Base-by-base conservation (phyloP, 2,888 invertebrate species). In the Dusona sp. region DNA sequence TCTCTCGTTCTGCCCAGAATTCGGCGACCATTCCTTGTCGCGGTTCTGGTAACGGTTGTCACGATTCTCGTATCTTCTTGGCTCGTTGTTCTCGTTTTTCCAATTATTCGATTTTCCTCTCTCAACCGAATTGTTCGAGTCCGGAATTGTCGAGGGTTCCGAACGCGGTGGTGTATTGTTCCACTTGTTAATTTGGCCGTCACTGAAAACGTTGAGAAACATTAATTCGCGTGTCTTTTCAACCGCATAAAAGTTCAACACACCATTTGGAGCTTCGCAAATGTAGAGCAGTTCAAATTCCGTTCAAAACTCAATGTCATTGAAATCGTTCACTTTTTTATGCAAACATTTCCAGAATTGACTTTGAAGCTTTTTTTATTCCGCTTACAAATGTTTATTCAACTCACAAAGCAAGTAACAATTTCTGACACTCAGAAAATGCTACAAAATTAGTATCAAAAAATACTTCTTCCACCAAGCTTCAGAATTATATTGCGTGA, bases 1-100 rank as follows among this genome's bases (percentile, higher is more conserved):
- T 84, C 88, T 73, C 3, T 83, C 88, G 70, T 83, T 89, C 80
- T 84, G 77, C 67, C 61, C 70, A 61, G 75, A 22, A 78, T 78
- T 75, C 48, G 67, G 57, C 16, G 64, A 68, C 65, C 84, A 73
- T 68, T 82, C 86, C 6, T 67, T 67, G 7, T 87, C 81, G 22
- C 84, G 82, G 48, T 83, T 87, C 42, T 88, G 87, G 61, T 86
- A 88, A 61, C 89, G 90, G 86, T 87, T 90, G 51, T 92, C 92
- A 51, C 89, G 90, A 87, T 87, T 90, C 48, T 92, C 92, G 54
- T 87, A 83, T 67, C 88, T 84, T 83, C 89, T 91, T 61, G 61
- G 29, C 80, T 92, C 92, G 70, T 91, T 92, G 25, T 90, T 90
- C 11, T 90, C 92, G 45, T 92, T 91, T 74, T 91, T 93, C 85